Base-by-base conservation (phyloP, 2,888 invertebrate genomes). In the Pyrrhosoma nymphula region DNA sequence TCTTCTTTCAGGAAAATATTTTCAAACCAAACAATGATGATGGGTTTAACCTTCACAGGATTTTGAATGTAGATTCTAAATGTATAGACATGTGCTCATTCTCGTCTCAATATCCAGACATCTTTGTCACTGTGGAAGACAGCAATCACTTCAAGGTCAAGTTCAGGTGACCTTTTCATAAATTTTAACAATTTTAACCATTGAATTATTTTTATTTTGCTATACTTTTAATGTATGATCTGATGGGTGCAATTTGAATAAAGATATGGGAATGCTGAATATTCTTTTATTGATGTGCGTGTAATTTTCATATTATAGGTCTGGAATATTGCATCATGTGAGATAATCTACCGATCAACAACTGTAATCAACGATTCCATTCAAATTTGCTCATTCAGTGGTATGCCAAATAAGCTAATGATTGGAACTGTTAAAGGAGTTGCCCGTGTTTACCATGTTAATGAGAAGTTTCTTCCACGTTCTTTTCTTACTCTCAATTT, bases 121-220 rank as follows among this genome's bases (percentile, higher is more conserved):
- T 93, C 26, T 47, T 93, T 16, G 69, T 93, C 14, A 69, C 93
- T 47, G 69, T 93, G 20, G 93, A 69, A 93, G 93, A 93, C 69
- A 69, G 63, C 93, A 93, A 93, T 93, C 93, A 93, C 47, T 93
- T 93, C 47, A 93, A 93, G 93, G 93, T 93, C 47, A 20, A 20
- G 16, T 75, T 35, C 0, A 47, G 47, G 39, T 47, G 47, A 47
- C 39, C n/a, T 69, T 55, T n/a, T 12, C 23, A 93, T 93, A 2
- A 82, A 82, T 82, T 82, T 35, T 69, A 69, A n/a, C n/a, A 0
- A 4, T 69, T 69, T 26, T 69, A n/a, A 47, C 60, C 60, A 23
- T 60, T 18, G 18, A 60, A 60, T 18, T 18, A 18, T 60, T 4
- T 60, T 23, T 23, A 18, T 60, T 60, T 60, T 60, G 60, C 20